Evolutionary conservation across 2,888 invertebrate species (phyloP).

Genomic region (Eupithecia exiguata): DNA sequence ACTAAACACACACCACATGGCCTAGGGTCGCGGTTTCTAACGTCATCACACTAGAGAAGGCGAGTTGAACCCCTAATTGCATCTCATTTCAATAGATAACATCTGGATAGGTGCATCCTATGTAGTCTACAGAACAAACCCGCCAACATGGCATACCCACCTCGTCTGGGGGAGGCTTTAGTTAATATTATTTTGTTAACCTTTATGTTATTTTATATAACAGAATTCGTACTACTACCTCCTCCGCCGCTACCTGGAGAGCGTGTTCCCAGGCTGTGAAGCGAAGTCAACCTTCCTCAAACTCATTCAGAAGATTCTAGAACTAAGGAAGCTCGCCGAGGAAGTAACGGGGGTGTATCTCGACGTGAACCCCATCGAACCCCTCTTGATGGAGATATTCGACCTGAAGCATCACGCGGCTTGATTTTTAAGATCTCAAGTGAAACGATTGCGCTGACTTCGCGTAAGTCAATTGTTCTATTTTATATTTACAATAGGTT

Average conservation of each 20-base stretch:
- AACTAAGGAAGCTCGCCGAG: conserved; percentile 94
- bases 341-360: conserved; percentile 96
- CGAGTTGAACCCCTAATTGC: too few relatives aligned
- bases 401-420: conserved; percentile 89
- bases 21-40: too few relatives aligned
- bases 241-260: conserved; percentile 92
- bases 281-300: conserved; percentile 94
- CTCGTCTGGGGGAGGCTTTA: too few relatives aligned
- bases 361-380: conserved; percentile 97
- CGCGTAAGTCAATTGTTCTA: background rate
- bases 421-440: conserved; percentile 25
- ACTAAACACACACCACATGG: too few relatives aligned
- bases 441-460: background rate
- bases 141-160: too few relatives aligned
- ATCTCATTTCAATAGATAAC: too few relatives aligned
- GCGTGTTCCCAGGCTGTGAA: conserved; percentile 92
- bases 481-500: background rate
- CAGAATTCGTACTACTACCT: conserved; percentile 96
- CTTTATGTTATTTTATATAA: conserved; percentile 77
- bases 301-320: conserved; percentile 95
- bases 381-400: conserved; percentile 96
- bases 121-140: too few relatives aligned
- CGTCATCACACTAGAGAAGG: too few relatives aligned
- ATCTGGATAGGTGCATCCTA: too few relatives aligned
- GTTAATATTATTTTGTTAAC: too few relatives aligned